Percentiles rank a stretch among this genome's conserved stretches.
Evolutionary conservation across 2,888 invertebrate genomes (phyloP).

Genomic region (Eristalis arbustorum): DNA sequence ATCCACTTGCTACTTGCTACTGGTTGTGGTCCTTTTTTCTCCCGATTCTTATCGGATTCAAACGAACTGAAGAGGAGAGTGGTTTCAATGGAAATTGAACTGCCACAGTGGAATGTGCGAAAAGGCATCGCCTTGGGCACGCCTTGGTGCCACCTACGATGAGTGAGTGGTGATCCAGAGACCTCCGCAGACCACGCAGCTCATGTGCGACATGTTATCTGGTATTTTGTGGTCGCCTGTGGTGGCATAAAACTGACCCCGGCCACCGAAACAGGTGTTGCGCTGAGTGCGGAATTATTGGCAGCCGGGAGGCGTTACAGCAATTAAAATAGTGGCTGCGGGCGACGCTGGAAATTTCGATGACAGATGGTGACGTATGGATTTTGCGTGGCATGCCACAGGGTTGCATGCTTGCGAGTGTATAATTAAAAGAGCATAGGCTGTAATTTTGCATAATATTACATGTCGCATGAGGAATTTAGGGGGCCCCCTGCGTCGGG

Average conservation of each 20-base stretch:
- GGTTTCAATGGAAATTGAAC: background rate
- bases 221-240: slow-evolving; percentile 3
- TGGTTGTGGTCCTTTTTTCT: background rate
- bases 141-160: background rate
- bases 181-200: too few species aligned
- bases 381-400: background rate
- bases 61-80: background rate
- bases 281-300: background rate
- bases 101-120: background rate
- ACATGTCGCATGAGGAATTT: background rate
- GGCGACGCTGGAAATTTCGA: background rate
- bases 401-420: slow-evolving; percentile 17
- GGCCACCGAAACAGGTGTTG: background rate
- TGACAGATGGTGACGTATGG: slow-evolving; percentile 39
- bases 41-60: background rate
- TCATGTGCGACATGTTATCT: background rate
- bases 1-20: slow-evolving; percentile 6
- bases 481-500: background rate
- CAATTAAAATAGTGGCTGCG: background rate
- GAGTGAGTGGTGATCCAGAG: background rate
- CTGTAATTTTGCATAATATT: background rate
- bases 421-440: slow-evolving; percentile 1
- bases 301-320: background rate
- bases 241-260: slow-evolving; percentile 16
- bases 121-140: background rate